Evolutionary conservation across 2,888 invertebrate species (phyloP).

Genomic region (Choristoneura rosaceana): DNA sequence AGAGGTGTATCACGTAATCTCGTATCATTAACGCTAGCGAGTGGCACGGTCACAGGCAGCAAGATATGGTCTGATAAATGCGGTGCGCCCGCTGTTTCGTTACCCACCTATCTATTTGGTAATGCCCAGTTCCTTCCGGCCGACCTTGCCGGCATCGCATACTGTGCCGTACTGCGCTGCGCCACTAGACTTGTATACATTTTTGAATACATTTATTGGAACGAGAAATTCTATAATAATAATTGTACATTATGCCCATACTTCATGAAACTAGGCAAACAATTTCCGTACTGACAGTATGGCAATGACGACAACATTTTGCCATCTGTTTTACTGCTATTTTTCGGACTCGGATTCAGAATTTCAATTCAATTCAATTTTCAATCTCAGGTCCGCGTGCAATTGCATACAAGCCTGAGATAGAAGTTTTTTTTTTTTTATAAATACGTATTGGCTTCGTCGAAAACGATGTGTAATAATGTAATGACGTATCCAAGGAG

Average conservation of each 20-base stretch:
- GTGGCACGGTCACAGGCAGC: constrained; percentile 52
- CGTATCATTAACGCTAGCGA: constrained; percentile 51
- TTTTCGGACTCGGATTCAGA: too few relatives aligned
- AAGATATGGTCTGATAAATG: constrained; percentile 74
- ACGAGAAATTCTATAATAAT: not conserved
- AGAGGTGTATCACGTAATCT: constrained; percentile 55
- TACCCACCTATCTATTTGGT: constrained; percentile 73
- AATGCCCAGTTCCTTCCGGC: constrained; percentile 76
- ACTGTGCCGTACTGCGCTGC: constrained; percentile 46
- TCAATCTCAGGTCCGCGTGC: too few relatives aligned
- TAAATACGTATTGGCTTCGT: constrained; percentile 13
- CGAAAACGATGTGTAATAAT: constrained; percentile 24
- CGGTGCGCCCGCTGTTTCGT: constrained; percentile 59
- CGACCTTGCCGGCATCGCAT: constrained; percentile 69
- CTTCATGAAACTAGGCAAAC: not conserved
- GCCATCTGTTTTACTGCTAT: too few relatives aligned
- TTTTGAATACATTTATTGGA: constrained; percentile 10
- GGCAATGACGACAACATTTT: too few relatives aligned
- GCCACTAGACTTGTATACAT: constrained; percentile 44
- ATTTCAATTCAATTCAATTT: too few relatives aligned
- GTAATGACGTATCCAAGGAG: constrained; percentile 24
- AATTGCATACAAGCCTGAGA: too few relatives aligned
- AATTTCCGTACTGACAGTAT: too few relatives aligned
- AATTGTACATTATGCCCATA: not conserved
- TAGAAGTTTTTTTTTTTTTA: too few relatives aligned